Base-by-base conservation (phyloP, 2,797 vertebrate genomes). In the Epinephelus malabaricus region DNA sequence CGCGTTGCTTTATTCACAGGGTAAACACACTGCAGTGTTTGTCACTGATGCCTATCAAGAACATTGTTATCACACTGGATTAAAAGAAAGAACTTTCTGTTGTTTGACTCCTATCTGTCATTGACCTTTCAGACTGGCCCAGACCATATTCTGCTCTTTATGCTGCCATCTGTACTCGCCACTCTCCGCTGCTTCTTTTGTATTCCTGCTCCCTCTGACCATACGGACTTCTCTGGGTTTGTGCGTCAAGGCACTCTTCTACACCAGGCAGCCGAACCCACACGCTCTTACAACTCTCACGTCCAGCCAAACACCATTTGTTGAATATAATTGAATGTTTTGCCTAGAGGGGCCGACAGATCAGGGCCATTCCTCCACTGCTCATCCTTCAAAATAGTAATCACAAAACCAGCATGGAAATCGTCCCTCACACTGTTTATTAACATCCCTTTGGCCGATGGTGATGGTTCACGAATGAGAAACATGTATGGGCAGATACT, bases 241-340 rank as follows among this genome's bases (percentile, higher is more conserved):
- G 70, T 84, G 78, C 81, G 70, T 81, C 45, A 46, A 58, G 27
- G 12, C 73, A 15, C 25, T 30, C 7, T 14, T 60, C 69, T 83
- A 76, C 78, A 69, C 30, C 51, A 63, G 56, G 62, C 61, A 70
- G 43, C 46, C 23, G 1, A 51, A 66, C 58, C 27, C 64, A 43
- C 54, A 59, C 59, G 79, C 51, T 69, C 74, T 63, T 62, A 49
- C 34, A 18, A 23, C 25, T 34, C 56, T 59, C 63, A 17, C 19
- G 15, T 83, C 74, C 54, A 68, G 70, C 62, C 56, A 63, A 78
- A 73, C 15, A 3, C 54, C 76, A 78, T 88, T 92, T 89, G 82
- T 86, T 82, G 75, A 76, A 69, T 66, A 56, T 87, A 87, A 90
- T 87, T 91, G 82, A 87, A 83, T 68, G 66, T 76, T 75, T 77